Evolutionary conservation across 1,140 invertebrate species (phyloP).

Genomic region (Archivesica marissinica): DNA sequence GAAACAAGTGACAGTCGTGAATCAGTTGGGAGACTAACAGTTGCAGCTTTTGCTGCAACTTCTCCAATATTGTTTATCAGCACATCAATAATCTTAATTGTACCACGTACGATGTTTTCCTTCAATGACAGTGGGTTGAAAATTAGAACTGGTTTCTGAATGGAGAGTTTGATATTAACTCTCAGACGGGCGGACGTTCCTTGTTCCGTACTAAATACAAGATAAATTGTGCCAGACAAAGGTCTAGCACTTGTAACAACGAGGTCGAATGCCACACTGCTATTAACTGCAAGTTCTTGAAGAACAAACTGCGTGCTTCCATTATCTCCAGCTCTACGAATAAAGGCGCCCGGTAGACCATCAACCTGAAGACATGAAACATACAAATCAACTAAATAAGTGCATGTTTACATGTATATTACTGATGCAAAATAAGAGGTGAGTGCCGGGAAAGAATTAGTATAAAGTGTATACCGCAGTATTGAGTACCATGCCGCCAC

Average conservation of each 20-base stretch:
- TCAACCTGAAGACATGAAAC: not conserved
- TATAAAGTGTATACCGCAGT: no score
- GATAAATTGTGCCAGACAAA: constrained; percentile 39
- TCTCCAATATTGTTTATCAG: constrained; percentile 62
- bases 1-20: constrained; percentile 52
- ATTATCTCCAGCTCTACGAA: not conserved
- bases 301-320: not conserved
- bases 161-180: constrained; percentile 35
- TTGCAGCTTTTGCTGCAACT: constrained; percentile 56
- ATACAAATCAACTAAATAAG: not conserved
- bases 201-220: constrained; percentile 27
- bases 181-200: constrained; percentile 34
- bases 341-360: not conserved
- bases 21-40: constrained; percentile 55
- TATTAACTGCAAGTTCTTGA: not conserved
- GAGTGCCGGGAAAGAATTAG: no score
- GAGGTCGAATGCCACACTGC: constrained; percentile 31
- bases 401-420: not conserved
- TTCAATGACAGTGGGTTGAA: constrained; percentile 21
- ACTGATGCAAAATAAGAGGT: no score
- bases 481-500: no score
- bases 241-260: constrained; percentile 42
- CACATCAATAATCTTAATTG: constrained; percentile 50
- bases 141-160: constrained; percentile 36
- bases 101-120: constrained; percentile 33